These are phyloP conservation scores for Fundulus diaphanus DNA, from an alignment of 2,797 vertebrate genomes.

Conservation along the genomic window DNA sequence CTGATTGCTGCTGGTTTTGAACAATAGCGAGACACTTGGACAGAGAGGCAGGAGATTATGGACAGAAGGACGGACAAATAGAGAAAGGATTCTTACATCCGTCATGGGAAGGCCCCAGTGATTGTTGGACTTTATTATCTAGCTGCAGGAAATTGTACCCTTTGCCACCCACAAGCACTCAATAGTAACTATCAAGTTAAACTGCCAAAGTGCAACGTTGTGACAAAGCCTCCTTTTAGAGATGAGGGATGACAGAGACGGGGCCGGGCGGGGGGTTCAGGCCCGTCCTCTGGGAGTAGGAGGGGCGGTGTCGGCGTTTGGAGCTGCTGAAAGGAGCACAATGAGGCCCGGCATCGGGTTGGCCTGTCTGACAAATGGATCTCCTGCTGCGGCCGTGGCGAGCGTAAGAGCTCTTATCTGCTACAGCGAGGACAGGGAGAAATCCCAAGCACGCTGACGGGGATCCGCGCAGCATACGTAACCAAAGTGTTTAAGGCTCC, in stretches of 20 bases:
- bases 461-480: not conserved
- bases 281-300: constrained; percentile 77
- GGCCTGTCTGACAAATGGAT: constrained; percentile 84
- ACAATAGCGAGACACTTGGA: constrained; percentile 67
- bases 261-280: constrained; percentile 72
- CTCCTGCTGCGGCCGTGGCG: constrained; percentile 73
- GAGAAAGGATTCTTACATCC: constrained; percentile 62
- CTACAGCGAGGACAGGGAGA: constrained; percentile 46
- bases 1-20: constrained; percentile 51
- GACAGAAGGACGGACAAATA: constrained; percentile 51
- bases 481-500: not conserved
- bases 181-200: constrained; percentile 84
- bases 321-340: constrained; percentile 84
- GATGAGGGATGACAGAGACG: constrained; percentile 79
- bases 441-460: constrained; percentile 18
- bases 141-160: constrained; percentile 80
- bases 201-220: constrained; percentile 81
- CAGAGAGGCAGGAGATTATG: constrained; percentile 53
- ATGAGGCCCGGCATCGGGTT: constrained; percentile 82
- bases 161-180: constrained; percentile 83
- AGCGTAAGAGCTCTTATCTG: constrained; percentile 64
- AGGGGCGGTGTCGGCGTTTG: constrained; percentile 82
- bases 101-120: constrained; percentile 73
- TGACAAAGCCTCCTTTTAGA: constrained; percentile 81
- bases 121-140: constrained; percentile 78